A percentile compares a stretch with the other conserved stretches of the same genome.
These are phyloP conservation scores for Machimus atricapillus DNA, from an alignment of 2,888 invertebrate genomes.

Conservation along the genomic window DNA sequence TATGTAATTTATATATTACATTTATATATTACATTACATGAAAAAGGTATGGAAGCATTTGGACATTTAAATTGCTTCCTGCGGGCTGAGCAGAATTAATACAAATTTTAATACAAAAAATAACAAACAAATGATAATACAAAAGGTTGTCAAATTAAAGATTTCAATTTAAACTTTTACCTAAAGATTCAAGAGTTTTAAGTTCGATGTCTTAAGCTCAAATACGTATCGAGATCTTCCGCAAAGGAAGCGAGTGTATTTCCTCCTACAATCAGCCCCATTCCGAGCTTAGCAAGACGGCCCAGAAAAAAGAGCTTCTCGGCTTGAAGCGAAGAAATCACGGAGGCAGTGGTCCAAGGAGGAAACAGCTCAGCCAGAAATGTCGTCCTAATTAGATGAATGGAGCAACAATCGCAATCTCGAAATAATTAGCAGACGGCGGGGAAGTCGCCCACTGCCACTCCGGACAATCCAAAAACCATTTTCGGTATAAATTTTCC, in stretches of 20 bases:
- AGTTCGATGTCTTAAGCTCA: too few species aligned
- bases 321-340: not conserved
- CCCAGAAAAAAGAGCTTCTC: not conserved
- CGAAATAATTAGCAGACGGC: constrained; percentile 27
- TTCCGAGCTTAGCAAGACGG: not conserved
- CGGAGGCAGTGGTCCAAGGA: not conserved
- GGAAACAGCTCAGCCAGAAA: not conserved
- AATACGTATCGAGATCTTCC: too few species aligned
- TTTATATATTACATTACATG: too few species aligned
- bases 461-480: not conserved
- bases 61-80: too few species aligned
- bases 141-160: too few species aligned
- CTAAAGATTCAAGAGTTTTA: too few species aligned
- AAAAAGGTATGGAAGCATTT: too few species aligned
- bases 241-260: not conserved
- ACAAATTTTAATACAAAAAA: too few species aligned
- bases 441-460: not conserved
- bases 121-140: too few species aligned
- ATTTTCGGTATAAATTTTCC: not conserved
- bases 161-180: too few species aligned
- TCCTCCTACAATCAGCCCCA: not conserved
- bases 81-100: too few species aligned
- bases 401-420: constrained; percentile 6
- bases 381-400: constrained; percentile 3
- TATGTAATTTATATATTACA: too few species aligned